phyloP scores from a whole-genome alignment of 2,888 invertebrate genomes.

The Pterostichus madidus region DNA sequence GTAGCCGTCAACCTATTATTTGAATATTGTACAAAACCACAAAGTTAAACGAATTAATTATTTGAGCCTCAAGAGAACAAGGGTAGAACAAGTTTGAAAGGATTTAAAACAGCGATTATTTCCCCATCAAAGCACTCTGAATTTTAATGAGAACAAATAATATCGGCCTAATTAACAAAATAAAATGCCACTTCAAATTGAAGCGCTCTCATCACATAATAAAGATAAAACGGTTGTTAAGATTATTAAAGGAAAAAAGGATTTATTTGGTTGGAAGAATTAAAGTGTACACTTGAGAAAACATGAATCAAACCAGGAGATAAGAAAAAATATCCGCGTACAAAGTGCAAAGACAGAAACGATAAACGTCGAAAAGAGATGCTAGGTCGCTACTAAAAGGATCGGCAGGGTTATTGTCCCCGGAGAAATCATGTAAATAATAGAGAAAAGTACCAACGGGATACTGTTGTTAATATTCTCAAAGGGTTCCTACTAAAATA shows the following conservation, averaged over 20 bases:
- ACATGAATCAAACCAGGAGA: constrained; percentile 5
- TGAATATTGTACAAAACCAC: too few relatives aligned
- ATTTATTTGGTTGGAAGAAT: not conserved
- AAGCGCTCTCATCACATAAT: not conserved
- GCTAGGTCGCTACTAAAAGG: not conserved
- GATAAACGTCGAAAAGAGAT: not conserved
- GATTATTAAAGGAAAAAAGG: constrained; percentile 5
- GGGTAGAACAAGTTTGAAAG: not conserved
- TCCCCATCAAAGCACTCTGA: not conserved
- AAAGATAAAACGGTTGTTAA: not conserved
- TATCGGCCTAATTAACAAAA: constrained; percentile 20
- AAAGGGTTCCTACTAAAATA: not conserved
- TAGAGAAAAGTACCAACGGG: not conserved
- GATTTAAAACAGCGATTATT: not conserved
- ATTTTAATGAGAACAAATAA: not conserved
- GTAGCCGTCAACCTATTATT: too few relatives aligned
- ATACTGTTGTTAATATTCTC: not conserved
- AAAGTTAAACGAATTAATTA: too few relatives aligned
- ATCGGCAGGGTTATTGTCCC: not conserved
- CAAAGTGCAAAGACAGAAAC: not conserved
- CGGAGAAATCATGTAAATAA: constrained; percentile 10
- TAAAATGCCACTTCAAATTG: constrained; percentile 9
- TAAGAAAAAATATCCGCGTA: not conserved
- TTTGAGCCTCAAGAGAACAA: too few relatives aligned
- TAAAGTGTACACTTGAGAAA: constrained; percentile 12